Conservation (phyloP, 1,140 invertebrate species). For the Cylas formicarius region DNA sequence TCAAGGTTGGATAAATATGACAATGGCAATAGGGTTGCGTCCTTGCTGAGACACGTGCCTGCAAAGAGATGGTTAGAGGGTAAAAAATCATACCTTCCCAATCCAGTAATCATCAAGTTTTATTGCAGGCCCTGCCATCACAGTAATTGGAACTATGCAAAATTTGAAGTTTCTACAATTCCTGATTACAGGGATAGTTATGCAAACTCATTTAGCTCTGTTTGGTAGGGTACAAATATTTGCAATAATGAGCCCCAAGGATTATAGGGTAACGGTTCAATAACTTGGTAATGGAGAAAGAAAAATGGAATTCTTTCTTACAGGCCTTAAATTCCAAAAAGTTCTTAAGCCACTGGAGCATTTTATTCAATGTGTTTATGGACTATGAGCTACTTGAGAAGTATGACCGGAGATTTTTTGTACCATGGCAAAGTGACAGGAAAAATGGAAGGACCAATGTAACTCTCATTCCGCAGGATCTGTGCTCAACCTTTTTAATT, state of each 20-base stretch:
- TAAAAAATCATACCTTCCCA: slow-evolving; percentile 14
- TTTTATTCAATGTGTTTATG: slow-evolving; percentile 33
- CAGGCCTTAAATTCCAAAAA: too few relatives aligned
- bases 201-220: slow-evolving; percentile 26
- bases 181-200: slow-evolving; percentile 28
- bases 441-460: slow-evolving; percentile 4
- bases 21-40: slow-evolving; percentile 26
- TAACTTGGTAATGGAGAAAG: too few relatives aligned
- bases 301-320: too few relatives aligned
- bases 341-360: too few relatives aligned
- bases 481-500: not conserved
- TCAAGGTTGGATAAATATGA: slow-evolving; percentile 32
- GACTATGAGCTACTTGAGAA: slow-evolving; percentile 30
- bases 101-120: slow-evolving; percentile 1
- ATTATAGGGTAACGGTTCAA: slow-evolving; percentile 36
- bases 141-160: slow-evolving; percentile 30
- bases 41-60: slow-evolving; percentile 31
- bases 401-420: slow-evolving; percentile 32
- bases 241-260: slow-evolving; percentile 27
- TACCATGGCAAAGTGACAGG: slow-evolving; percentile 29
- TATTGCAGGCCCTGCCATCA: slow-evolving; percentile 31
- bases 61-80: slow-evolving; percentile 35
- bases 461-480: slow-evolving; percentile 20
- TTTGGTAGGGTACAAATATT: slow-evolving; percentile 33
- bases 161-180: slow-evolving; percentile 30